Percentiles rank a stretch among this genome's conserved stretches.
Conservation (phyloP, 2,113 vertebrate species). For the Excalfactoria chinensis region DNA sequence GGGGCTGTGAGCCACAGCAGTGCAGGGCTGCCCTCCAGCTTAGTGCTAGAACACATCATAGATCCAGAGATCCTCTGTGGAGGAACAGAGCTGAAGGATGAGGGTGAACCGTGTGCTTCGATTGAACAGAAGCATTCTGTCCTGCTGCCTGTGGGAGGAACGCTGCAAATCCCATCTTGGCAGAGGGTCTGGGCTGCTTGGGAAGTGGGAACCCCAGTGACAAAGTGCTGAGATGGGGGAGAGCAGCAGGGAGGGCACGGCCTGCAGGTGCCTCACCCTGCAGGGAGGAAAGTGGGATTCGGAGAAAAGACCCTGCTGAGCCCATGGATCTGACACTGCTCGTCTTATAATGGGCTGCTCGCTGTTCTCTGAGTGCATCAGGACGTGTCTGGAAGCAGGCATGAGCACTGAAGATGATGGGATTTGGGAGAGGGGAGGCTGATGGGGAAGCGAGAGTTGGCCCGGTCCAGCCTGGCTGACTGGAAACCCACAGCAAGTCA, state of each 20-base stretch:
- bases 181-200: rapidly evolving
- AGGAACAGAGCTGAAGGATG: neutral
- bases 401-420: rapidly evolving
- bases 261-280: neutral
- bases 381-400: neutral
- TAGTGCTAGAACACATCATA: rapidly evolving
- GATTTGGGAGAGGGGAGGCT: neutral
- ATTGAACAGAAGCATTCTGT: neutral
- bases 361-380: neutral
- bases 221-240: neutral
- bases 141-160: neutral
- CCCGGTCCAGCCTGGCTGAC: neutral
- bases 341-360: neutral
- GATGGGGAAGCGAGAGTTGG: neutral
- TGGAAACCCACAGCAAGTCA: neutral
- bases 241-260: neutral
- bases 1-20: rapidly evolving
- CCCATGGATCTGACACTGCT: neutral
- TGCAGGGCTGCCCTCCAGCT: neutral
- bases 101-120: neutral
- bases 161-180: neutral
- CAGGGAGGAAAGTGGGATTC: neutral
- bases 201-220: neutral
- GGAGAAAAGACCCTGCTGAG: neutral
- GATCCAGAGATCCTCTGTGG: rapidly evolving